Evolutionary conservation across 2,888 invertebrate species (phyloP), one percentile per base, ranked within the genome.

Genomic region (Andrena haemorrhoa): DNA sequence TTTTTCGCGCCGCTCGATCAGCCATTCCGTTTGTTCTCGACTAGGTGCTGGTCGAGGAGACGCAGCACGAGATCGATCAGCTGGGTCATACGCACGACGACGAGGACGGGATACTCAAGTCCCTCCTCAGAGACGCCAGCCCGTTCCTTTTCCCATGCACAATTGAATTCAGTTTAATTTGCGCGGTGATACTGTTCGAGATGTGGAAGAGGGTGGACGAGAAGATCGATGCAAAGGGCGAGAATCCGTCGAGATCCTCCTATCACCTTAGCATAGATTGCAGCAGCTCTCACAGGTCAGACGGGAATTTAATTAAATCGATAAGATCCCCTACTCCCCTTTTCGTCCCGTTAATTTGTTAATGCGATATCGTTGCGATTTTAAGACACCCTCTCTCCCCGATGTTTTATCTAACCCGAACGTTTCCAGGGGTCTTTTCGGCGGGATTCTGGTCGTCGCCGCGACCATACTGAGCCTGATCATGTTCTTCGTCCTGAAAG

Each of bases 101-200:
- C 82, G 90, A 91, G 69, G 89, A 87, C 60, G 92, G 90, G 29
- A 95, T 96, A 91, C 95, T 96, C 88, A 95, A 95, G 16, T 95
- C 95, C 65, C 92, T 96, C 75, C 95, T 96, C 33, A 90, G 91
- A 68, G 91, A 92, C 88, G 96, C 97, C n/a, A 96, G 97, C 82
- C 97, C 98, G 0, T 98, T 98, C 92, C 95, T 98, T 76, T 98
- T 98, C 92, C 98, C 98, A 0, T 98, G 98, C 92, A 97, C 97
- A 65, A 98, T 98, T 89, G 98, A 98, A 94, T 98, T 98, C 94
- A 98, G 98, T 56, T 95, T 98, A 69, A 98, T 98, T 84, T 98
- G 98, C 91, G 98, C 98, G 31, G 98, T 98, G 41, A 91, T 93
- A 82, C 90, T 93, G 75, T 98, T 97, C 92, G 97, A 98, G 93